Conservation (phyloP, 2,113 vertebrate species). For the Alosa alosa region DNA sequence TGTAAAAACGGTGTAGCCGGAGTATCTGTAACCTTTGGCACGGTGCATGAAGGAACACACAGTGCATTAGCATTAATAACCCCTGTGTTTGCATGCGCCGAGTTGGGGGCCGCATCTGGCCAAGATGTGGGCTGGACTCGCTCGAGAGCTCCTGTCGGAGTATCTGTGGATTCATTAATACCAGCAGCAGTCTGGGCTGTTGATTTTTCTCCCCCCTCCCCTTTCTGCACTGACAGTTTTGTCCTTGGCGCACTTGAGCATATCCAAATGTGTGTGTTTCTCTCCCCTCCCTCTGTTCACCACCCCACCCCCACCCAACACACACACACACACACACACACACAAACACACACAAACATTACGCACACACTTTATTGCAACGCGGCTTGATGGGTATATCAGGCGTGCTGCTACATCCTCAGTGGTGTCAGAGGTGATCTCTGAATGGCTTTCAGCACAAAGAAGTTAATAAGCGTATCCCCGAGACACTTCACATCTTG, state of each 20-base stretch:
- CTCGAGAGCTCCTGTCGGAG: not conserved
- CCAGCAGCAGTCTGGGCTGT: conserved; percentile 22
- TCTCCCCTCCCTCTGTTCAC: not conserved
- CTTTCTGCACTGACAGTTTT: conserved; percentile 20
- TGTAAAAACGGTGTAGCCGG: conserved; percentile 58
- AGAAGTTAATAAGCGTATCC: conserved; percentile 51
- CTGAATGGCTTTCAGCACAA: conserved; percentile 32
- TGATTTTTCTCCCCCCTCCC: not conserved
- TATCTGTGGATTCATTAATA: conserved; percentile 23
- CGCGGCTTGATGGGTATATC: conserved; percentile 45
- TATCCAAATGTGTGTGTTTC: conserved; percentile 34
- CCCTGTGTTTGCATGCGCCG: not conserved
- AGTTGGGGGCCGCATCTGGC: not conserved
- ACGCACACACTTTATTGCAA: not conserved
- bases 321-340: conserved; percentile 18
- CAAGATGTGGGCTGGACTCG: not conserved
- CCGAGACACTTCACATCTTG: conserved; percentile 43
- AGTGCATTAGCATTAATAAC: conserved; percentile 53
- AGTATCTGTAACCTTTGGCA: conserved; percentile 65
- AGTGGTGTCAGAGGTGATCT: conserved; percentile 47
- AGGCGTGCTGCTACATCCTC: conserved; percentile 29
- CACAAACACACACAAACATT: not conserved
- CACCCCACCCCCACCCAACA: not conserved
- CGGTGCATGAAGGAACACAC: conserved; percentile 57
- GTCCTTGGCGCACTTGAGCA: conserved; percentile 21